Evolutionary conservation across 2,888 invertebrate species (phyloP), one percentile per base, ranked within the genome.

Genomic region (Boloria selene): DNA sequence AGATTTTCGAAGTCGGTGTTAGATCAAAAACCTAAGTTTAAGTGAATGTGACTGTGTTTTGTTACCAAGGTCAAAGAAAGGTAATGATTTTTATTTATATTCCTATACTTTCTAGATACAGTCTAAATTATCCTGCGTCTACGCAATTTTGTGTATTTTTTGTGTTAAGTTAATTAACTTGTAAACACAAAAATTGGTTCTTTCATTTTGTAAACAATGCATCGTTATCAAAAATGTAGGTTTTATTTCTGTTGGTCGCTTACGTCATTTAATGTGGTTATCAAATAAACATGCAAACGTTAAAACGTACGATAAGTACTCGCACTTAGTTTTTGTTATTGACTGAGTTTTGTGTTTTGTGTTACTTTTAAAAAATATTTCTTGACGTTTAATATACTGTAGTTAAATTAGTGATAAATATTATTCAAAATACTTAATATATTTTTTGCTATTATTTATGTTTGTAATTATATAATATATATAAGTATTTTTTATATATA

Each of bases 251-350:
- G 49, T 52, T 50, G 18, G 22, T 13, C 53, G 54, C 16, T 64
- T 61, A 67, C 70, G 67, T 70, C 69, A 70, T 55, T 53, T 62
- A 67, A 70, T 70, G 51, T 67, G 67, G 59, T 67, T 70, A 67
- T 67, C 70, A 70, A 70, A 70, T 70, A 67, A 70, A 65, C 70
- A 70, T 63, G 55, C 58, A 49, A 53, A 65, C 50, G 70, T 64
- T 70, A 70, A 70, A 70, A 70, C 67, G 52, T 62, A 56, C 53
- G 70, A 70, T 70, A 70, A 70, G 65, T 50, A 47, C 55, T 60
- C 54, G 53, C 60, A 54, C 26, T 44, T 56, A 61, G 61, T 31
- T 45, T 56, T 16, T 64, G 26, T 54, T 61, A 31, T 53, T 51
- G 26, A 52, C 26, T 49, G 7, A n/a, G 47, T 49, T 14, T 16